Evolutionary conservation across 2,888 invertebrate species (phyloP).

Genomic region (Pollenia labialis): DNA sequence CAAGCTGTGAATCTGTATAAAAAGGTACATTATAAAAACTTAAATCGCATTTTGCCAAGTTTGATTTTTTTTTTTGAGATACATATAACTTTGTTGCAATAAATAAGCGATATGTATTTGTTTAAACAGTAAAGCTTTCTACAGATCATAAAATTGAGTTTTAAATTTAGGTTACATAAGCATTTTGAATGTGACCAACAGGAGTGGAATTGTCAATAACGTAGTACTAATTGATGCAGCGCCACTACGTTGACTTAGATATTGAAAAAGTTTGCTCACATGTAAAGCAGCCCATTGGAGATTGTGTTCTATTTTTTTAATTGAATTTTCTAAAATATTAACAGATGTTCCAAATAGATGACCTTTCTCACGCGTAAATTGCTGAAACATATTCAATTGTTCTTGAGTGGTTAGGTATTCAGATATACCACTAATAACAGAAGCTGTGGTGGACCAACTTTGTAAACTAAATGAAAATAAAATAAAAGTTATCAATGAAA

Average conservation of each 20-base stretch:
- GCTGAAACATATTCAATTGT: slow-evolving; percentile 73
- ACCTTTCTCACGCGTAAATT: slow-evolving; percentile 74
- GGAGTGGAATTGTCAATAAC: no score
- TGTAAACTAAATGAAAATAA: slow-evolving; percentile 75
- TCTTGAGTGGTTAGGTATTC: slow-evolving; percentile 77
- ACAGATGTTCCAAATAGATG: slow-evolving; percentile 75
- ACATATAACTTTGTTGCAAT: no score
- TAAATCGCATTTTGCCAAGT: no score
- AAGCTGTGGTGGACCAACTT: slow-evolving; percentile 77
- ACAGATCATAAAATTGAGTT: no score
- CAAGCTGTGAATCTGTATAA: no score
- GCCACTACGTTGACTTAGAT: slow-evolving; percentile 74
- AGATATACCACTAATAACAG: slow-evolving; percentile 75
- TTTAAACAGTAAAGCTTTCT: no score
- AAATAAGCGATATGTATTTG: no score
- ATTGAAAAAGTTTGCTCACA: slow-evolving; percentile 74
- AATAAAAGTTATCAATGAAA: neutral
- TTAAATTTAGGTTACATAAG: no score
- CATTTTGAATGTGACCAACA: no score
- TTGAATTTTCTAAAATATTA: slow-evolving; percentile 74
- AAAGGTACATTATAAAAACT: no score
- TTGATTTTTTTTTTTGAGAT: no score
- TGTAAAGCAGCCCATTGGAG: slow-evolving; percentile 78
- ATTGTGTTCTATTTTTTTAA: slow-evolving; percentile 77
- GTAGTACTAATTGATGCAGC: no score